phyloP scores from a whole-genome alignment of 2,888 invertebrate species.

The Nebria brevicollis region DNA sequence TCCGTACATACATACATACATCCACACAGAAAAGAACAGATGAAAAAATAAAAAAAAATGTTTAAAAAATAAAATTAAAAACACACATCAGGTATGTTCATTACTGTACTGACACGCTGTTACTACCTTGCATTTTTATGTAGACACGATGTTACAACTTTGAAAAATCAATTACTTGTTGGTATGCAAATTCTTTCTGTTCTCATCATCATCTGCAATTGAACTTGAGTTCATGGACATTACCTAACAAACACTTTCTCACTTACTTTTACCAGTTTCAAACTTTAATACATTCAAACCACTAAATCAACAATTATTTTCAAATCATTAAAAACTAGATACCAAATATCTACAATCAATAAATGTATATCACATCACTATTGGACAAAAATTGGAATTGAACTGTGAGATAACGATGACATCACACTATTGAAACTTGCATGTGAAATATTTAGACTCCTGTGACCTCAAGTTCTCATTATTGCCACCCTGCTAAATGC shows the following conservation, averaged over 20 bases:
- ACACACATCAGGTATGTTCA: conserved; percentile 28
- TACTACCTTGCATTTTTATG: conserved; percentile 28
- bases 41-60: conserved; percentile 9
- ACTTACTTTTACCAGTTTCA: neutral
- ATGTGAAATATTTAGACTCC: too few relatives aligned
- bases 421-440: too few relatives aligned
- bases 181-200: conserved; percentile 30
- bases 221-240: conserved; percentile 20
- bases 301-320: neutral
- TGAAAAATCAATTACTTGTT: conserved; percentile 25
- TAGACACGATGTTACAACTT: conserved; percentile 10
- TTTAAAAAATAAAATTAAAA: neutral
- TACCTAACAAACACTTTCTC: neutral
- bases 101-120: conserved; percentile 32
- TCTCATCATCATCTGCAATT: conserved; percentile 14
- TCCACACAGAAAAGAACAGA: neutral
- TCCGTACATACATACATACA: neutral
- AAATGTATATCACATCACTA: too few relatives aligned
- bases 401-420: too few relatives aligned
- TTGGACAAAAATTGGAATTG: too few relatives aligned
- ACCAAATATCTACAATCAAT: too few relatives aligned
- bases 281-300: neutral
- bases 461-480: too few relatives aligned
- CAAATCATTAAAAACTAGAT: neutral
- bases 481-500: too few relatives aligned